Percentiles rank a stretch among this genome's conserved stretches.
phyloP scores from a whole-genome alignment of 2,797 vertebrate species.

The Smutsia gigantea region DNA sequence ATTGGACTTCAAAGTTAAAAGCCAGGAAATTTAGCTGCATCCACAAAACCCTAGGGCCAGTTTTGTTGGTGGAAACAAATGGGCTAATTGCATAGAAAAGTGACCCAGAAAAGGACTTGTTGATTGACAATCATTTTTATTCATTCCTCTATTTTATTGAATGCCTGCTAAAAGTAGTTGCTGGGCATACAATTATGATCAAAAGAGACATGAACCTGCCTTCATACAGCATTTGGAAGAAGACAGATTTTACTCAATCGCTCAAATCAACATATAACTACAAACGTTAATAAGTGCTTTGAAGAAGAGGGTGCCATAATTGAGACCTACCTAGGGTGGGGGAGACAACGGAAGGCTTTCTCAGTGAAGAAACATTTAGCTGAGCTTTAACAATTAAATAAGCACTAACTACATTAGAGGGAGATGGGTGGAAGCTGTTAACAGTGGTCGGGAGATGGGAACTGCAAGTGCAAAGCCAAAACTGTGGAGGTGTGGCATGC shows the following conservation, averaged over 20 bases:
- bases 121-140: constrained; percentile 43
- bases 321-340: not conserved
- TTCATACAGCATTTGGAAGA: not conserved
- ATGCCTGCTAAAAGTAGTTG: not conserved
- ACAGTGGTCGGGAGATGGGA: not conserved
- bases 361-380: not conserved
- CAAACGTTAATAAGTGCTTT: constrained; percentile 24
- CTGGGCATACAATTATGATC: not conserved
- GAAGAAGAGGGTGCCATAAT: not conserved
- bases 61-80: constrained; percentile 26
- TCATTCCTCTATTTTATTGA: constrained; percentile 34
- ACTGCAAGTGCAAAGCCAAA: not conserved
- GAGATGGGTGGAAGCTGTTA: not conserved
- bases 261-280: not conserved
- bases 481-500: not conserved
- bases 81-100: constrained; percentile 17
- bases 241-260: not conserved
- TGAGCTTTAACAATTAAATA: not conserved
- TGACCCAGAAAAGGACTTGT: not conserved
- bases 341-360: not conserved
- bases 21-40: constrained; percentile 1
- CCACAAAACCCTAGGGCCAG: not conserved
- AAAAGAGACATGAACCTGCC: not conserved
- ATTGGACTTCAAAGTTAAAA: constrained; percentile 40
- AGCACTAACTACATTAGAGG: not conserved